phyloP scores from a whole-genome alignment of 2,888 invertebrate genomes.

The Coecobrya sp. region DNA sequence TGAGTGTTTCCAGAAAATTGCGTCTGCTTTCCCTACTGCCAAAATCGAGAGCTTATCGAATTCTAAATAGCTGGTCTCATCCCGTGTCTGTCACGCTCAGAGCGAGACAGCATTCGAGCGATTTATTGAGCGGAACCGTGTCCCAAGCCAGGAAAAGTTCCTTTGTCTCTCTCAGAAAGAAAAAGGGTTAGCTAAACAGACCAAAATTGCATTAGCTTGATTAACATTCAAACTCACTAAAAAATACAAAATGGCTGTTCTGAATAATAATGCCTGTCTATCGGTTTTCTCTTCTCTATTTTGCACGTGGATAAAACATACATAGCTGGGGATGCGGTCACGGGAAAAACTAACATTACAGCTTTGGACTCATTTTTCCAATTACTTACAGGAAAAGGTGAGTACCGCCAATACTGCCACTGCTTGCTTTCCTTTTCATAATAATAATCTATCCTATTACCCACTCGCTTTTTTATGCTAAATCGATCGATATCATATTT shows the following conservation, averaged over 20 bases:
- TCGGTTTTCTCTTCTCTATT: neutral
- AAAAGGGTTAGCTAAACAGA: conserved; percentile 75
- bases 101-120: conserved; percentile 94
- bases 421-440: too few species aligned
- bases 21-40: conserved; percentile 92
- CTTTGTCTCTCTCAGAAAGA: conserved; percentile 83
- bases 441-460: too few species aligned
- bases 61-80: conserved; percentile 93
- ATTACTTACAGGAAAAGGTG: conserved; percentile 93
- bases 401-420: too few species aligned
- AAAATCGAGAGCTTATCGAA: conserved; percentile 92
- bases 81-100: conserved; percentile 93
- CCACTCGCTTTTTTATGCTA: too few species aligned
- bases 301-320: neutral
- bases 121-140: conserved; percentile 93
- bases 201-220: conserved; percentile 20
- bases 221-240: neutral
- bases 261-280: neutral
- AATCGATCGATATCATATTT: too few species aligned
- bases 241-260: neutral
- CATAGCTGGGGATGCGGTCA: conserved; percentile 55
- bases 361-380: conserved; percentile 95
- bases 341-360: conserved; percentile 90
- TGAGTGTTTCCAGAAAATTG: conserved; percentile 91
- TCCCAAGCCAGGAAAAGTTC: conserved; percentile 87